A percentile compares a stretch with the other conserved stretches of the same genome.
Conservation (phyloP, 1,140 invertebrate species). For the Antheraea mylitta region DNA sequence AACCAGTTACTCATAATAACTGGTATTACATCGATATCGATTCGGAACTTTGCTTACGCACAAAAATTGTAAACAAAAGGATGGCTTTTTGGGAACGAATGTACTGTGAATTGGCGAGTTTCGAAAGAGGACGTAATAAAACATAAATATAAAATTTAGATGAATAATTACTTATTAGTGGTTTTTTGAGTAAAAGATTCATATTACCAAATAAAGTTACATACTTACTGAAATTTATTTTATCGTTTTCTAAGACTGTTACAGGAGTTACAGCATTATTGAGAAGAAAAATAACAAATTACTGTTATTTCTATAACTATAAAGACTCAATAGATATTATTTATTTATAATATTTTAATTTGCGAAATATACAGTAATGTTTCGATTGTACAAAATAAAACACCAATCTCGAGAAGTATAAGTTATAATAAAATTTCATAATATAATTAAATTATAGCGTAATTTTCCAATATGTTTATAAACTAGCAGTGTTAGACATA, state of each 20-base stretch:
- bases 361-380: no score
- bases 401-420: constrained; percentile 62
- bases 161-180: no score
- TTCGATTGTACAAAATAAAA: constrained; percentile 36
- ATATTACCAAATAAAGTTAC: no score
- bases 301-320: no score
- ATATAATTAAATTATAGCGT: constrained; percentile 74
- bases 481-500: constrained; percentile 73
- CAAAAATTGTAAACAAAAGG: constrained; percentile 13
- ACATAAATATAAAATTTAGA: not conserved
- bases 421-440: constrained; percentile 71
- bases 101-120: constrained; percentile 11
- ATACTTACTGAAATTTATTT: no score
- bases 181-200: no score
- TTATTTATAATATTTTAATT: no score
- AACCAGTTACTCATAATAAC: constrained; percentile 6
- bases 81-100: constrained; percentile 36
- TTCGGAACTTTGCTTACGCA: constrained; percentile 10
- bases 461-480: constrained; percentile 59
- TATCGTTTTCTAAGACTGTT: no score
- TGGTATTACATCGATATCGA: constrained; percentile 24
- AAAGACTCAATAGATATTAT: no score
- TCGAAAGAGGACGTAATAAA: not conserved
- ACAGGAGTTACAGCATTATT: no score
- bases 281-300: no score